These are phyloP conservation scores for Noturus placidus DNA, from an alignment of 2,113 vertebrate species.

Conservation along the genomic window DNA sequence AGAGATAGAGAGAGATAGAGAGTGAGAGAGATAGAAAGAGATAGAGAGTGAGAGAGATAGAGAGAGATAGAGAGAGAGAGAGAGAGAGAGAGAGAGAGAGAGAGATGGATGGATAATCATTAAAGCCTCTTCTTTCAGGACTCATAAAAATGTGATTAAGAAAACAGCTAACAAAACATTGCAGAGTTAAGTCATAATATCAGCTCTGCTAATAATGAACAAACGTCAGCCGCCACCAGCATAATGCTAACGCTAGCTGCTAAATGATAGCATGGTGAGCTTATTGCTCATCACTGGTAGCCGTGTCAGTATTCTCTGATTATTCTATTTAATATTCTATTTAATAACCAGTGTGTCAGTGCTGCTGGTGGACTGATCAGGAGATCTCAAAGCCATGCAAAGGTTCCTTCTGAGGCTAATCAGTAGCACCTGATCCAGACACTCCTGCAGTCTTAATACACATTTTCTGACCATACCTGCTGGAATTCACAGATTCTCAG, in stretches of 20 bases:
- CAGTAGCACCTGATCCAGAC: background rate
- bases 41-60: no score
- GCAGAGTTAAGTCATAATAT: background rate
- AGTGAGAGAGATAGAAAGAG: background rate
- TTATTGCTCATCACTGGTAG: background rate
- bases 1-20: background rate
- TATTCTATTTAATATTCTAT: background rate
- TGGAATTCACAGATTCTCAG: background rate
- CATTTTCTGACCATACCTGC: background rate
- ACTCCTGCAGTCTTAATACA: background rate
- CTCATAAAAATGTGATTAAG: constrained; percentile 3
- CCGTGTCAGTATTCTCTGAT: background rate
- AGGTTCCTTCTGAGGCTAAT: background rate
- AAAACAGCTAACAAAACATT: background rate
- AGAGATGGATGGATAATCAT: background rate
- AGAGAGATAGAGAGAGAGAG: background rate
- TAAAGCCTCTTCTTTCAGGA: background rate
- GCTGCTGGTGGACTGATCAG: background rate
- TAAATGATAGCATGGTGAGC: background rate
- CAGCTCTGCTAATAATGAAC: background rate
- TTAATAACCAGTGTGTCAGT: background rate
- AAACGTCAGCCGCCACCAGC: background rate
- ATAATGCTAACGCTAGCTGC: background rate
- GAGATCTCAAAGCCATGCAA: background rate
- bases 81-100: background rate